Evolutionary conservation across 2,888 invertebrate species (phyloP), one percentile per base, ranked within the genome.

Genomic region (Caprella mutica): DNA sequence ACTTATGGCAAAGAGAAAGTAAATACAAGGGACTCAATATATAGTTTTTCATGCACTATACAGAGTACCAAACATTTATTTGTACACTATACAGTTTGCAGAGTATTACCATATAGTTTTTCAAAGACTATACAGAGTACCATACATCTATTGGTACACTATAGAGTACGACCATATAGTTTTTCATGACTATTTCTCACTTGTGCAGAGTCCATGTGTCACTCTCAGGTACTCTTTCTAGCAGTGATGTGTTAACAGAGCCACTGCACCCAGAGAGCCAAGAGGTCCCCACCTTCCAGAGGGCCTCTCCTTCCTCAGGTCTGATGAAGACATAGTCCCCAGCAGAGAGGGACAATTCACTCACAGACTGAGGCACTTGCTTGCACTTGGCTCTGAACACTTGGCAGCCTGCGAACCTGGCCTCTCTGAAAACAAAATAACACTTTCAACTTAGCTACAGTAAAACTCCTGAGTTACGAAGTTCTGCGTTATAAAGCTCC

Each of bases 151-250:
- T 26, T 24, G 8, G 26, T 26, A 46, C 6, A 21, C 24, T 24
- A 5, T 24, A 23, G 17, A 3, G 27, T 5, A 23, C 5, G 17
- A 21, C 17, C 17, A 17, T 24, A 43, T 9, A 46, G 35, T 23
- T 23, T 35, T 23, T 8, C 33, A 52, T 21, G 4, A 29, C 39
- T 17, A 12, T 2, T 12, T 52, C 58, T 44, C 17, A 62, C 73
- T 73, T 71, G 68, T 92, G 91, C 52, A 91, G 72, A 14, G 90
- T 90, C 92, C 92, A 92, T 3, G 89, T 85, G 75, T 90, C 89
- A 1, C 88, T 87, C 71, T 91, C 90, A 0, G 89, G 84, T 0
- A 87, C 86, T 43, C 85, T 79, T 69, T 83, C 81, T 0, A 88
- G 86, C 69, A 86, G 89, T 70, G 85, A 84, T 44, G 82, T 82